phyloP scores from a whole-genome alignment of 1,140 invertebrate species.

The Geopemphigus sp. region DNA sequence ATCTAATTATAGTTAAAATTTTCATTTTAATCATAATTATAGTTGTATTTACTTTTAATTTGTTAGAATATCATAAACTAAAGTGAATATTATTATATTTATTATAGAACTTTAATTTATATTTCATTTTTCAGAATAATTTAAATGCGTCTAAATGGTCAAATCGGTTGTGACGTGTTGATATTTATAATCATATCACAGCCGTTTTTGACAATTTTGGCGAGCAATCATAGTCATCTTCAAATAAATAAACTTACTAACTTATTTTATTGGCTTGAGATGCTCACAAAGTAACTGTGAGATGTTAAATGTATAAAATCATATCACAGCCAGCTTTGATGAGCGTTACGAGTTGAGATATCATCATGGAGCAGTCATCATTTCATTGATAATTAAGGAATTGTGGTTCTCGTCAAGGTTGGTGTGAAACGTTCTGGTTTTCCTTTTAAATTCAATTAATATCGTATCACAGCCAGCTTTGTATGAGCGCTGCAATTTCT shows the following conservation, averaged over 20 bases:
- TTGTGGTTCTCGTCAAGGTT: slow-evolving; percentile 47
- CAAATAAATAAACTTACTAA: background rate
- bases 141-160: slow-evolving; percentile 57
- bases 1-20: too few species aligned
- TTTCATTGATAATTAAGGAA: slow-evolving; percentile 19
- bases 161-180: slow-evolving; percentile 82
- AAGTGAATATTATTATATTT: background rate
- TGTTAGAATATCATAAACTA: too few species aligned
- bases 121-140: background rate
- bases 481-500: slow-evolving; percentile 46
- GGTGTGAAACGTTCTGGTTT: slow-evolving; percentile 45
- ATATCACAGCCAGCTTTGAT: slow-evolving; percentile 83
- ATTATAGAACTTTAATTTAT: background rate
- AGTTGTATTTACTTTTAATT: too few species aligned
- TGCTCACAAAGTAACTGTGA: slow-evolving; percentile 64
- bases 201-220: slow-evolving; percentile 82
- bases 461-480: slow-evolving; percentile 49
- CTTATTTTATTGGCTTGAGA: slow-evolving; percentile 4
- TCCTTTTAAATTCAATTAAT: slow-evolving; percentile 35
- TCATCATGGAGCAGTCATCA: background rate
- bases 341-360: slow-evolving; percentile 59
- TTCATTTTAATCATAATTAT: too few species aligned
- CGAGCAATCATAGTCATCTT: slow-evolving; percentile 54
- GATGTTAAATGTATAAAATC: slow-evolving; percentile 58
- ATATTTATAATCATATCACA: slow-evolving; percentile 73